Evolutionary conservation across 2,797 vertebrate genomes (phyloP).

Genomic region (Macropodus opercularis): DNA sequence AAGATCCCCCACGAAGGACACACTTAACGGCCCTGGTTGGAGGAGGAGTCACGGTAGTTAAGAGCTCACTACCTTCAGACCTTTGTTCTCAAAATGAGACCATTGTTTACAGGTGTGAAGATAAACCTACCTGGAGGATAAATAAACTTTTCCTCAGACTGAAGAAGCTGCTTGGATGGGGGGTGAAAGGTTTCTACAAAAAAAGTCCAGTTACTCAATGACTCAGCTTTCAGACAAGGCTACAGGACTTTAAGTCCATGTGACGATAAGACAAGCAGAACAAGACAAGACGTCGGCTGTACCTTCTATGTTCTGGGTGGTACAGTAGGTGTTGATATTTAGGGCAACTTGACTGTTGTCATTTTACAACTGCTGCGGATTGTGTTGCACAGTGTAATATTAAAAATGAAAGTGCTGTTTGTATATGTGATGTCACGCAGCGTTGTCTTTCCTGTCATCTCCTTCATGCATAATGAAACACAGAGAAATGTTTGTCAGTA

Average conservation of each 20-base stretch:
- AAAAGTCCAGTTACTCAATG: too few relatives aligned
- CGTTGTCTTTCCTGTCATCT: constrained; percentile 21
- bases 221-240: too few relatives aligned
- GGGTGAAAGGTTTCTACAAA: too few relatives aligned
- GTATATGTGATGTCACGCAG: constrained; percentile 18
- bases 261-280: not conserved
- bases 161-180: too few relatives aligned
- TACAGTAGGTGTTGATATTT: constrained; percentile 13
- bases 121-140: too few relatives aligned
- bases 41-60: too few relatives aligned
- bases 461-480: constrained; percentile 28
- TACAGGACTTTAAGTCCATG: not conserved
- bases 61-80: too few relatives aligned
- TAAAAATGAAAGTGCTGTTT: constrained; percentile 39
- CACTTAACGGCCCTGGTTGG: too few relatives aligned
- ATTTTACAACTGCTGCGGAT: constrained; percentile 19
- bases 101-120: too few relatives aligned
- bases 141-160: too few relatives aligned
- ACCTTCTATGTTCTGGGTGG: not conserved
- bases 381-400: not conserved
- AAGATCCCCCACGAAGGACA: too few relatives aligned
- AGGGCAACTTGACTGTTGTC: constrained; percentile 12
- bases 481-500: constrained; percentile 20
- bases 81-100: too few relatives aligned
- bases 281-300: not conserved